Base-by-base conservation (phyloP, 2,888 invertebrate genomes). In the Orchestes rusci region DNA sequence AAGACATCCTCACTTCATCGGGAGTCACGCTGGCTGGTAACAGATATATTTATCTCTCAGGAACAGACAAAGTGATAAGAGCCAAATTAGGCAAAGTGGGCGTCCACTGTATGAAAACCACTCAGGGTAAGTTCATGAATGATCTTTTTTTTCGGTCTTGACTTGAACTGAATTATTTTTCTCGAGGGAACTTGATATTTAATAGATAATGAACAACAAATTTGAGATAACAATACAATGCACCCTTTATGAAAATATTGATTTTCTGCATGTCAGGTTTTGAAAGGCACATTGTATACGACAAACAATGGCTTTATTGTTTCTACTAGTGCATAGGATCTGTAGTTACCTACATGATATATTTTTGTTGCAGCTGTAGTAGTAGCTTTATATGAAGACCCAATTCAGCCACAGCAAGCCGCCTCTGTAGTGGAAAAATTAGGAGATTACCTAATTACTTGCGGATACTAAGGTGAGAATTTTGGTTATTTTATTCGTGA, bases 341-440 rank as follows among this genome's bases (percentile, higher is more conserved):
- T n/a, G n/a, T n/a, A n/a, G n/a, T n/a, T n/a, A n/a, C n/a, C n/a
- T n/a, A n/a, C n/a, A n/a, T n/a, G n/a, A n/a, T n/a, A n/a, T n/a
- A n/a, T 53, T 50, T 54, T 71, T 70, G 64, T 82, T 82, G 48
- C 76, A 88, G 89, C 91, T 70, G 86, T 91, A 73, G 90, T 92
- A 72, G 84, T 92, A 71, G 87, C 91, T 73, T 81, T 91, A 71
- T 92, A 92, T 70, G 89, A 91, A 82, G 91, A 92, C 76, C 91
- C 91, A 70, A 90, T 91, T 73, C 91, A 91, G 77, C 91, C 92
- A 73, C 91, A 92, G 75, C 92, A 92, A 77, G 91, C 91, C 69
- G 92, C 92, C 73, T 90, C 90, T 63, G 89, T 92, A 75, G 91
- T 91, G 73, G 92, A 92, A 82, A 91, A 91, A 80, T 80, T 92